Evolutionary conservation across 2,888 invertebrate species (phyloP), one percentile per base, ranked within the genome.

Genomic region (Hypolimnas misippus): DNA sequence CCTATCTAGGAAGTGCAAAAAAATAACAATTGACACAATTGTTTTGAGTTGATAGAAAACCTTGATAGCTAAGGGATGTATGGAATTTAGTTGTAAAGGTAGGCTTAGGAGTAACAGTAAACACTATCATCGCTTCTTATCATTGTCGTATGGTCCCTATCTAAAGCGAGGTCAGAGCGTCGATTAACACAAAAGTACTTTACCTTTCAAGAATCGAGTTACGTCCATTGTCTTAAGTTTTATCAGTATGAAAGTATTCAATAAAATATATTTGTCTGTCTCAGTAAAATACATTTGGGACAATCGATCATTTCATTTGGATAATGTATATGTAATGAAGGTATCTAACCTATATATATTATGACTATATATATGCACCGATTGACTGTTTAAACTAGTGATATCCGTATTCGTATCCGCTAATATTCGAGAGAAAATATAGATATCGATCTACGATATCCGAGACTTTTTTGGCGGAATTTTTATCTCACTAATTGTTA

Each of bases 161-260:
- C 40, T 31, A 10, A 59, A 14, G 31, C 2, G 35, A 44, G 52
- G 53, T 53, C 52, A 35, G 52, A 40, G 51, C n/a, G 19, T 14
- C 25, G 44, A 53, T 52, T 59, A 59, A 59, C 52, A 44, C 33
- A 46, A 5, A 44, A 21, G 53, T 42, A 44, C 52, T 53, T 46
- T 44, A 17, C 40, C 40, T 44, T 53, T 53, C 12, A 53, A 44
- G 21, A 33, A 44, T 35, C 17, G 42, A 46, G 12, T 46, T 46
- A 19, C 19, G 19, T 21, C 21, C n/a, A 1, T 21, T 46, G 44
- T 21, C 19, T 12, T 46, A 12, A 21, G 1, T n/a, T 21, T 46
- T 46, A 46, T 46, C 44, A 5, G 21, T 10, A n/a, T 3, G 12
- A 21, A 46, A 21, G 10, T 46, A 46, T 21, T 46, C n/a, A n/a